Conservation (phyloP, 2,797 vertebrate genomes). For the Discoglossus pictus region DNA sequence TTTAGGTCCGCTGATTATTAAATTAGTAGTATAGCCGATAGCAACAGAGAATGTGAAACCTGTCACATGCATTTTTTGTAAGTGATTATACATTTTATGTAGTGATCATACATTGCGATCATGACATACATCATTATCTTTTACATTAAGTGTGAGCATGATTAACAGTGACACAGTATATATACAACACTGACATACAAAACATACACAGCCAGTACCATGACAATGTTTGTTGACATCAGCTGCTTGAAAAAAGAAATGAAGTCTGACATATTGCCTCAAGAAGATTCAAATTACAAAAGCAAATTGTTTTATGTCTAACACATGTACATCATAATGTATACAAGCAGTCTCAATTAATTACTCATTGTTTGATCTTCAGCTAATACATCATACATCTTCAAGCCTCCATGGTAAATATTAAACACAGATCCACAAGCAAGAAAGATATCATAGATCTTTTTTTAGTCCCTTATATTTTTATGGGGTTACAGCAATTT, state of each 20-base stretch:
- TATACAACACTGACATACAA: slow-evolving; percentile 11
- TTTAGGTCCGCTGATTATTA: neutral
- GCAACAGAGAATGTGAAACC: slow-evolving; percentile 13
- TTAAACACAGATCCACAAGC: slow-evolving; percentile 47
- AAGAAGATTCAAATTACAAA: slow-evolving; percentile 51
- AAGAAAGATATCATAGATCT: slow-evolving; percentile 30
- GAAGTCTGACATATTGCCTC: slow-evolving; percentile 56
- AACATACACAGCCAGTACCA: slow-evolving; percentile 10
- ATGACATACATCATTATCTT: slow-evolving; percentile 57
- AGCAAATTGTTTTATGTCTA: slow-evolving; percentile 60
- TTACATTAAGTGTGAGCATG: slow-evolving; percentile 49
- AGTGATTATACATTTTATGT: slow-evolving; percentile 30
- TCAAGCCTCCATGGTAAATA: slow-evolving; percentile 51
- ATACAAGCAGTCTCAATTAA: slow-evolving; percentile 57
- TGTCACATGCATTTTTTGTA: slow-evolving; percentile 42
- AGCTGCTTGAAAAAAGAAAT: slow-evolving; percentile 52
- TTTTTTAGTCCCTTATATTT: slow-evolving; percentile 52
- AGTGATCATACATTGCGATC: slow-evolving; percentile 31
- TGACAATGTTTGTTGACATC: slow-evolving; percentile 3
- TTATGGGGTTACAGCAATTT: slow-evolving; percentile 52
- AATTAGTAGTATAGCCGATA: slow-evolving; percentile 19
- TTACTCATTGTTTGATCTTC: slow-evolving; percentile 61
- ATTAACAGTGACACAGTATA: slow-evolving; percentile 48
- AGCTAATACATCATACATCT: slow-evolving; percentile 48
- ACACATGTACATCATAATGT: slow-evolving; percentile 59